These are phyloP conservation scores for Lepidostoma basale DNA, from an alignment of 1,140 invertebrate species.

Conservation along the genomic window DNA sequence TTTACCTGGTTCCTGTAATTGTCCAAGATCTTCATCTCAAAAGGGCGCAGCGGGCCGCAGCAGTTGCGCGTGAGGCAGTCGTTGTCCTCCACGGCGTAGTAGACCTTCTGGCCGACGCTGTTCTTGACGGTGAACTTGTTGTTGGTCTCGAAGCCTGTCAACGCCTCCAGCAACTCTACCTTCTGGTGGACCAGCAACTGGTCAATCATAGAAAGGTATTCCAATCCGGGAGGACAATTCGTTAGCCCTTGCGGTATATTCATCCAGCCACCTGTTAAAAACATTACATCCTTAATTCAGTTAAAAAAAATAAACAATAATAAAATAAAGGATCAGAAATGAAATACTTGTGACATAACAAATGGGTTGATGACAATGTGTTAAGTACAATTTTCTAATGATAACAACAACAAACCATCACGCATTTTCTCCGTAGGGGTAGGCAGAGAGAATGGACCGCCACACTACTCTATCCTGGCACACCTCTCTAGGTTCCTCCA, in stretches of 20 bases:
- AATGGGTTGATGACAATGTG: too few species aligned
- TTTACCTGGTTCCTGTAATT: slow-evolving; percentile 75
- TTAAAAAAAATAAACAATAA: too few species aligned
- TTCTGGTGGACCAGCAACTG: slow-evolving; percentile 88
- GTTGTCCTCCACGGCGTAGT: slow-evolving; percentile 83
- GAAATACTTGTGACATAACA: too few species aligned
- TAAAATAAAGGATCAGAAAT: too few species aligned
- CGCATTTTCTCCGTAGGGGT: too few species aligned
- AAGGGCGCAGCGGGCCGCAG: slow-evolving; percentile 77
- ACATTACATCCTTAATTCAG: background rate
- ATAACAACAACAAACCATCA: too few species aligned
- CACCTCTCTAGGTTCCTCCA: too few species aligned
- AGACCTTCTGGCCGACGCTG: slow-evolving; percentile 79
- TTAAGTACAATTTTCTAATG: too few species aligned
- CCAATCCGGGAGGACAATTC: slow-evolving; percentile 89
- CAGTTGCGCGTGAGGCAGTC: slow-evolving; percentile 79
- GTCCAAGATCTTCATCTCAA: slow-evolving; percentile 87
- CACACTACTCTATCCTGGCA: too few species aligned
- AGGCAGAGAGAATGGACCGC: too few species aligned
- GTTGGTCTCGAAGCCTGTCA: slow-evolving; percentile 87
- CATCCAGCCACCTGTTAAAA: slow-evolving; percentile 79
- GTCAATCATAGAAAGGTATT: slow-evolving; percentile 91
- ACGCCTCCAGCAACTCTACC: slow-evolving; percentile 82
- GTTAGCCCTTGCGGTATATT: slow-evolving; percentile 71
- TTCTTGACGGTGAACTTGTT: slow-evolving; percentile 88